A percentile compares a stretch with the other conserved stretches of the same genome.
These are phyloP conservation scores for Colletes latitarsis DNA, from an alignment of 1,140 invertebrate species.

Conservation along the genomic window DNA sequence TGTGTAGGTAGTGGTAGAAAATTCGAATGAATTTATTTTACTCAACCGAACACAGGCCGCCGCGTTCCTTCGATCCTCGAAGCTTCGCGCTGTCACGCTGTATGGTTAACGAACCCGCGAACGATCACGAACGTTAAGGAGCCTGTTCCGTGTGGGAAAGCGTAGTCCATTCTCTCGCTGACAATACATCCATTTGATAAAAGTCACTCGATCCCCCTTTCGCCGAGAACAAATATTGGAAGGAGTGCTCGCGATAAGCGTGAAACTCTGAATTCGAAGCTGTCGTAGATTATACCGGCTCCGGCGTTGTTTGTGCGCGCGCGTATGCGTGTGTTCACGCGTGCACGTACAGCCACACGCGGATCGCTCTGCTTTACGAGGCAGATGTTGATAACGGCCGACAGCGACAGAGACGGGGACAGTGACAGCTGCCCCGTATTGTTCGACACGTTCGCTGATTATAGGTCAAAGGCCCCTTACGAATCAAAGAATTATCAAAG, in stretches of 20 bases:
- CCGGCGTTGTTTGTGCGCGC: slow-evolving; percentile 25
- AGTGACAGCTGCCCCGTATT: slow-evolving; percentile 71
- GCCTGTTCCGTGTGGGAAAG: slow-evolving; percentile 46
- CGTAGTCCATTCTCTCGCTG: slow-evolving; percentile 58
- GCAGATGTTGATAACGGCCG: slow-evolving; percentile 72
- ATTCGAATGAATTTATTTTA: not conserved
- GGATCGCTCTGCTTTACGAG: slow-evolving; percentile 62
- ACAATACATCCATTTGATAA: slow-evolving; percentile 63
- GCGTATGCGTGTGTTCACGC: not conserved
- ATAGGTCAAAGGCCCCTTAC: slow-evolving; percentile 69
- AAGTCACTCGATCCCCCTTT: slow-evolving; percentile 63
- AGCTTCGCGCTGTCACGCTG: not conserved
- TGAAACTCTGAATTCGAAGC: slow-evolving; percentile 65
- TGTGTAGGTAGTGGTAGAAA: not conserved
- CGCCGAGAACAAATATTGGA: slow-evolving; percentile 67
- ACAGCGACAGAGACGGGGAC: slow-evolving; percentile 62
- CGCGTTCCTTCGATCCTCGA: slow-evolving; percentile 6
- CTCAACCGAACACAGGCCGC: not conserved
- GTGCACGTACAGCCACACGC: slow-evolving; percentile 23
- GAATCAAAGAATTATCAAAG: slow-evolving; percentile 56
- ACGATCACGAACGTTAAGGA: slow-evolving; percentile 52
- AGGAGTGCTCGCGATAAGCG: slow-evolving; percentile 63
- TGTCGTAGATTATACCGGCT: slow-evolving; percentile 63
- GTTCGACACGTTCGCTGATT: slow-evolving; percentile 68
- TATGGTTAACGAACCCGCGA: slow-evolving; percentile 49